A percentile compares a stretch with the other conserved stretches of the same genome.
phyloP scores from a whole-genome alignment of 2,797 vertebrate genomes.

The Anabacerthia variegaticeps region DNA sequence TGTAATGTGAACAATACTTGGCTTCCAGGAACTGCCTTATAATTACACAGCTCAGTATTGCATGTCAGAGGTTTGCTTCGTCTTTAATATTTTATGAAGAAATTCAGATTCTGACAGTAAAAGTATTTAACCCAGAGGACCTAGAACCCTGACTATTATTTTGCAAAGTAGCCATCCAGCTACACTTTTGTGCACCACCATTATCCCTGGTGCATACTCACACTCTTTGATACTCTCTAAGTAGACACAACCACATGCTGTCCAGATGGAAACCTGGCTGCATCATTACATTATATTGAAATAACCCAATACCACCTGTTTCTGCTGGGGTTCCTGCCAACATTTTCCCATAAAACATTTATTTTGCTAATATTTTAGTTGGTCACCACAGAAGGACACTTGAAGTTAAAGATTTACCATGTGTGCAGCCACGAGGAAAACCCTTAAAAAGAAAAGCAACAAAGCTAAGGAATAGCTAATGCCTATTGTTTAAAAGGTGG shows the following conservation, averaged over 20 bases:
- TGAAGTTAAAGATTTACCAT: constrained; percentile 83
- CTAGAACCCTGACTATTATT: constrained; percentile 76
- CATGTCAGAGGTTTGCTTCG: constrained; percentile 77
- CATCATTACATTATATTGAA: constrained; percentile 93
- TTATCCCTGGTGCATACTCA: constrained; percentile 82
- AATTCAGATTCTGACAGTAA: constrained; percentile 82
- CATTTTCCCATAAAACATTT: constrained; percentile 88
- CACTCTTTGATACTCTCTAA: constrained; percentile 81
- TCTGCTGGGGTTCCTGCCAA: constrained; percentile 84
- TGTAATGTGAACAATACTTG: constrained; percentile 70
- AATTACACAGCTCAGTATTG: constrained; percentile 72
- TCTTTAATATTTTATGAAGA: constrained; percentile 84
- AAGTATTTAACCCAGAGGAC: constrained; percentile 84
- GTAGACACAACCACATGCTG: constrained; percentile 84
- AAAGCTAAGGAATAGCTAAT: constrained; percentile 41
- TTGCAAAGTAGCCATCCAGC: constrained; percentile 80
- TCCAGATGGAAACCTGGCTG: constrained; percentile 88
- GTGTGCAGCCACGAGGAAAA: constrained; percentile 72
- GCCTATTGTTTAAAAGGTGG: constrained; percentile 54
- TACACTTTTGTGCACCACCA: constrained; percentile 77
- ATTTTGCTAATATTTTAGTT: constrained; percentile 86
- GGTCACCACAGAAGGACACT: constrained; percentile 85
- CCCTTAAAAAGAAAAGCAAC: neutral
- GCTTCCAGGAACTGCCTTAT: constrained; percentile 78
- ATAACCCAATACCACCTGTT: constrained; percentile 96